Percentiles rank a stretch among this genome's conserved stretches.
Conservation (phyloP, 2,113 vertebrate species). For the Patagioenas fasciata region DNA sequence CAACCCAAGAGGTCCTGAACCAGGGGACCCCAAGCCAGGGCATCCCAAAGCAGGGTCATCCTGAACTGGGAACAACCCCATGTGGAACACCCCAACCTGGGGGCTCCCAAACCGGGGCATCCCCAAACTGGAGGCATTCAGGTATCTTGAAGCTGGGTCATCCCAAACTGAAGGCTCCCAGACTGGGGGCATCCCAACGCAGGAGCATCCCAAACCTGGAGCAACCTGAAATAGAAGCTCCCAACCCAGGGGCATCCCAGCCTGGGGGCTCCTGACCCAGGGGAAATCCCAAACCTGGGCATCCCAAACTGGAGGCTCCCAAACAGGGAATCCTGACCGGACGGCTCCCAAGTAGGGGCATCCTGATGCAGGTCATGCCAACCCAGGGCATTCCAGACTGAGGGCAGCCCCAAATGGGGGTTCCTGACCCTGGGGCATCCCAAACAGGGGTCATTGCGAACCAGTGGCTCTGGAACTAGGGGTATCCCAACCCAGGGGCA, state of each 20-base stretch:
- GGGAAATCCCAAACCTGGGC: not conserved
- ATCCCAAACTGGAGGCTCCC: not conserved
- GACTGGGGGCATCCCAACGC: no score
- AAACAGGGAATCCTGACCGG: not conserved
- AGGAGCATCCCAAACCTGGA: not conserved
- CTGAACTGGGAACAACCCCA: no score
- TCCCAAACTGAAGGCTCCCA: no score
- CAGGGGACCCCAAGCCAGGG: not conserved
- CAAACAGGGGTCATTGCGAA: not conserved
- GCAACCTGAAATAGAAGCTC: not conserved
- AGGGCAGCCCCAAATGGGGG: no score
- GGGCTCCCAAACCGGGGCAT: not conserved
- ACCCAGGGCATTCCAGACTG: not conserved
- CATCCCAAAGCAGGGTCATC: not conserved
- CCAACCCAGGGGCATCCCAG: not conserved
- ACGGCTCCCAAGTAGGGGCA: not conserved
- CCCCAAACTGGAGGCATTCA: not conserved
- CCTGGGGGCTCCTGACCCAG: not conserved
- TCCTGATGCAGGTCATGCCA: no score
- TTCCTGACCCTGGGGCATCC: not conserved
- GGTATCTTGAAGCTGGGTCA: not conserved
- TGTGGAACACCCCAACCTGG: no score
- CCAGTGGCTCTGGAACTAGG: not conserved
- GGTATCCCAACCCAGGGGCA: rapidly evolving
- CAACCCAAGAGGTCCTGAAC: not conserved